Conservation (phyloP, 1,140 invertebrate species). For the Pentalonia nigronervosa region DNA sequence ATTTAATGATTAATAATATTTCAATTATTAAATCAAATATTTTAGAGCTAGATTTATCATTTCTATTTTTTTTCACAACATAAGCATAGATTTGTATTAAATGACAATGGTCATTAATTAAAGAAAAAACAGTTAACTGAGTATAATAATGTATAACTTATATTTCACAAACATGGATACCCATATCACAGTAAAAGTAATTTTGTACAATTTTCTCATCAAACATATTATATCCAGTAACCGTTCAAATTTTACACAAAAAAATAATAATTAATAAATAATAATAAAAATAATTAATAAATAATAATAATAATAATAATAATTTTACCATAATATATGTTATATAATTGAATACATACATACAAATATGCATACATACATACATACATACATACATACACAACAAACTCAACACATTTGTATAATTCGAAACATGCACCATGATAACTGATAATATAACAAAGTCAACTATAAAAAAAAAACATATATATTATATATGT, state of each 20-base stretch:
- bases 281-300: background rate
- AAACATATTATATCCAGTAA: slow-evolving; percentile 28
- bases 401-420: slow-evolving; percentile 28
- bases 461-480: slow-evolving; percentile 27
- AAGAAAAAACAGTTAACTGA: background rate
- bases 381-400: background rate
- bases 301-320: background rate
- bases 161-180: slow-evolving; percentile 52
- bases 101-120: background rate
- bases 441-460: slow-evolving; percentile 36
- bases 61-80: background rate
- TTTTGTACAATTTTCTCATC: slow-evolving; percentile 53
- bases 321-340: slow-evolving; percentile 26
- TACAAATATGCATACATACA: background rate
- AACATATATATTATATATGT: slow-evolving; percentile 7
- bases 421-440: slow-evolving; percentile 53
- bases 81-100: background rate
- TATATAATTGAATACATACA: slow-evolving; percentile 13
- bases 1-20: background rate
- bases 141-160: slow-evolving; percentile 40
- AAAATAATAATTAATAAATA: slow-evolving; percentile 18
- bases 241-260: slow-evolving; percentile 41
- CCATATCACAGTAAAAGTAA: slow-evolving; percentile 51
- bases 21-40: background rate
- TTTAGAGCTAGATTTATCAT: background rate